These are phyloP conservation scores for Diadumene lineata DNA, from an alignment of 92 coral and sea anemone genomes.

Conservation along the genomic window DNA sequence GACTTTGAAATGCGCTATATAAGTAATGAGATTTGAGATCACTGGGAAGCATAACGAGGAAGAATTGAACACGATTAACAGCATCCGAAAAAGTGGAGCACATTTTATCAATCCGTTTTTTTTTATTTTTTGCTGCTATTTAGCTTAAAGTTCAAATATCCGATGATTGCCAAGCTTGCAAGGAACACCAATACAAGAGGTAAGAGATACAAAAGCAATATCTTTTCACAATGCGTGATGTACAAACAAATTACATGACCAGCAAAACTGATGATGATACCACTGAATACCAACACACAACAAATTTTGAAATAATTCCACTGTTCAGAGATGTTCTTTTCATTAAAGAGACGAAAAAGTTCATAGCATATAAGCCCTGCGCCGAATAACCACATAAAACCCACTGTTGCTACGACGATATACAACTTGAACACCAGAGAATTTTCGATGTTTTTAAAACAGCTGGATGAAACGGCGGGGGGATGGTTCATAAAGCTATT, in stretches of 20 bases:
- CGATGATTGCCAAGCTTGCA: not conserved
- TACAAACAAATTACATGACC: slow-evolving; percentile 16
- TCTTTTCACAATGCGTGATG: slow-evolving; percentile 8
- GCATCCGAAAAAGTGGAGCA: too few species aligned
- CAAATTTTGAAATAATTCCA: not conserved
- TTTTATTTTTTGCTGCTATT: not conserved
- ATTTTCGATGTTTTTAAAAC: too few species aligned
- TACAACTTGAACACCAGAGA: not conserved
- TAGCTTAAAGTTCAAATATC: not conserved
- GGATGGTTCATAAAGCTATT: slow-evolving; percentile 19
- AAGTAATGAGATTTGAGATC: too few species aligned
- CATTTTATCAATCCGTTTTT: too few species aligned
- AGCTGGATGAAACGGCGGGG: not conserved
- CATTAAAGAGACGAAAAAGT: slow-evolving; percentile 16
- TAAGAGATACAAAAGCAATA: not conserved
- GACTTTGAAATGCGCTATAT: too few species aligned
- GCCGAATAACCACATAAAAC: slow-evolving; percentile 28
- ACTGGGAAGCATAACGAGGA: too few species aligned
- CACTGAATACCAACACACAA: slow-evolving; percentile 1
- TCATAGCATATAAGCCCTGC: slow-evolving; percentile 21
- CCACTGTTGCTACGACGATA: slow-evolving; percentile 13
- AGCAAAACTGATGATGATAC: slow-evolving; percentile 13
- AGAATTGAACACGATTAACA: too few species aligned
- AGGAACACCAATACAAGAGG: slow-evolving; percentile 9
- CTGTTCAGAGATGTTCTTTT: not conserved